These are phyloP conservation scores for Vireo altiloquus DNA, from an alignment of 2,113 vertebrate genomes.

Conservation along the genomic window DNA sequence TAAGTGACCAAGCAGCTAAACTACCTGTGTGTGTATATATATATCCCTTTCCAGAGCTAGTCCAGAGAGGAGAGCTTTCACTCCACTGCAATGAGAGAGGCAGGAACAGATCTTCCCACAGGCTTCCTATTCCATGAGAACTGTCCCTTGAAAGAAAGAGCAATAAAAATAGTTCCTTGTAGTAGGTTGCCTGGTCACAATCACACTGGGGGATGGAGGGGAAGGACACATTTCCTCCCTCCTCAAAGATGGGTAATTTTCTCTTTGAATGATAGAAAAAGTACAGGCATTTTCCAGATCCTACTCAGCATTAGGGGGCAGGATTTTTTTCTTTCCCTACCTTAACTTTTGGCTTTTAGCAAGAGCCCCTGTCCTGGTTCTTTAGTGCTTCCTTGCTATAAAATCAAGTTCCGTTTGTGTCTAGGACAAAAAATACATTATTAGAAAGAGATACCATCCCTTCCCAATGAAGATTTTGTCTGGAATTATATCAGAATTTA, in stretches of 20 bases:
- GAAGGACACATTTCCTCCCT: background rate
- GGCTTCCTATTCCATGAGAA: background rate
- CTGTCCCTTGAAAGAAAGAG: background rate
- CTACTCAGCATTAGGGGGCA: background rate
- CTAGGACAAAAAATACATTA: background rate
- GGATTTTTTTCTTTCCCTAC: background rate
- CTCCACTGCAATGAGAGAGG: background rate
- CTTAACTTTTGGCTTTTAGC: conserved; percentile 1
- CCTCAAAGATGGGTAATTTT: background rate
- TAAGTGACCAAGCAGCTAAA: background rate
- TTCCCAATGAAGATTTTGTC: background rate
- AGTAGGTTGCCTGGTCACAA: background rate
- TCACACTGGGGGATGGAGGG: background rate
- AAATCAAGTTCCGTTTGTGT: conserved; percentile 11
- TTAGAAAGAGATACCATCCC: background rate
- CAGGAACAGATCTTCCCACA: background rate
- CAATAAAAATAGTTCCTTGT: background rate
- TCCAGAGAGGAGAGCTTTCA: background rate
- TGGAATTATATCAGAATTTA: background rate
- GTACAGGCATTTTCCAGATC: background rate
- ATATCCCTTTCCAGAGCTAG: background rate
- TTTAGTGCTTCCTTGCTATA: conserved; percentile 20
- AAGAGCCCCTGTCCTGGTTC: background rate
- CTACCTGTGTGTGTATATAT: background rate
- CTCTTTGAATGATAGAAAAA: background rate